Conservation (phyloP, 2,888 invertebrate species). For the Congeria kusceri region DNA sequence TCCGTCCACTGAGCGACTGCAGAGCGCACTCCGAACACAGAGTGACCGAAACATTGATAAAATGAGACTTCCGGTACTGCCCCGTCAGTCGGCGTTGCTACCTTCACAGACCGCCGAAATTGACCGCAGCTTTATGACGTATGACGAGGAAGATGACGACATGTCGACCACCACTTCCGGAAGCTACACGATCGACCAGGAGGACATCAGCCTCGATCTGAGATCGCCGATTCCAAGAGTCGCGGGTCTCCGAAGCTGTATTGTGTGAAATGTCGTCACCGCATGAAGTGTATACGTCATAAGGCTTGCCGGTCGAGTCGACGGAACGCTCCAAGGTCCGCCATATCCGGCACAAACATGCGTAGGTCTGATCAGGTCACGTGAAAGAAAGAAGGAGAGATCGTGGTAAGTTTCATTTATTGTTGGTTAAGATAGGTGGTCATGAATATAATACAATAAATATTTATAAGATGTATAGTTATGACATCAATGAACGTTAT, state of each 20-base stretch:
- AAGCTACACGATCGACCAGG: conserved; percentile 70
- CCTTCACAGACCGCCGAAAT: conserved; percentile 54
- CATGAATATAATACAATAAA: no score
- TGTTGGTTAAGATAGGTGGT: no score
- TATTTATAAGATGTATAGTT: no score
- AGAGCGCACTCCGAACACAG: conserved; percentile 40
- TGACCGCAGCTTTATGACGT: conserved; percentile 61
- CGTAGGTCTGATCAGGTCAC: no score
- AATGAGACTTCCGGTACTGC: conserved; percentile 30
- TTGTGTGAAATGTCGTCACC: conserved; percentile 40
- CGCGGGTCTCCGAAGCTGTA: conserved; percentile 50
- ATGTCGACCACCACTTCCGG: conserved; percentile 72
- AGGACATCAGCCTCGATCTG: conserved; percentile 60
- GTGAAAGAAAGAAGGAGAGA: no score
- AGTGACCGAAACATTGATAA: conserved; percentile 44
- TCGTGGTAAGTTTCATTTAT: no score
- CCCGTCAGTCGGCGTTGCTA: conserved; percentile 39
- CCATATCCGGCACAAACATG: no score
- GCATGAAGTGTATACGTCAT: neutral
- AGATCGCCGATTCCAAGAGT: conserved; percentile 32
- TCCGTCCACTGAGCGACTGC: conserved; percentile 12
- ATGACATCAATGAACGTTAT: no score
- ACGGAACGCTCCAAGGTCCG: no score
- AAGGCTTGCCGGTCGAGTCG: neutral
- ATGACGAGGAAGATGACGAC: conserved; percentile 68